Conservation (phyloP, 2,888 invertebrate genomes). For the Polyommatus iphigenia region DNA sequence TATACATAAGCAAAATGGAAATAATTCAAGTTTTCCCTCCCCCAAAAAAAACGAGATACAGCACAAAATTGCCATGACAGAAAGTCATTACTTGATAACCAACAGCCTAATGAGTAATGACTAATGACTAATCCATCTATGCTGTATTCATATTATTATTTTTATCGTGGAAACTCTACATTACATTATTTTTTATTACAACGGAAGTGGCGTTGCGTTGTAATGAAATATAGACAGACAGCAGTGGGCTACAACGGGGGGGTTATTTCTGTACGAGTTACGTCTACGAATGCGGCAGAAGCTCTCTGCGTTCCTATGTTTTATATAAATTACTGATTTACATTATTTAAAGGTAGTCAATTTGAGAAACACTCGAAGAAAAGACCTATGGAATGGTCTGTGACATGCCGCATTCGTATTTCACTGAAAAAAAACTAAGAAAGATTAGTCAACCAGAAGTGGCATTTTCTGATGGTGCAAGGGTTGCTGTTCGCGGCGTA, state of each 20-base stretch:
- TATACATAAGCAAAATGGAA: too few relatives aligned
- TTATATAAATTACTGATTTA: too few relatives aligned
- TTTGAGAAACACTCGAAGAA: too few relatives aligned
- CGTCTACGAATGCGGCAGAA: neutral
- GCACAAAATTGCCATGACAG: too few relatives aligned
- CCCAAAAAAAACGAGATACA: too few relatives aligned
- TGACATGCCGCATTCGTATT: neutral
- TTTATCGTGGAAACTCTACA: neutral
- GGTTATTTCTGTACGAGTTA: conserved; percentile 3
- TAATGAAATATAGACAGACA: conserved; percentile 15
- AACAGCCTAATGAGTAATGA: too few relatives aligned
- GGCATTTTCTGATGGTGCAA: neutral
- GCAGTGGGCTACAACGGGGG: conserved; percentile 3
- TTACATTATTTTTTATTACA: neutral
- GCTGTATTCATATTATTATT: neutral
- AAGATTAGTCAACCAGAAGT: neutral
- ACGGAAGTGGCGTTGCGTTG: conserved; percentile 7
- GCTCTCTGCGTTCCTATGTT: neutral
- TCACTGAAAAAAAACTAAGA: neutral
- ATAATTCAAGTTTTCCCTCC: too few relatives aligned
- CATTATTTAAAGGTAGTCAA: too few relatives aligned
- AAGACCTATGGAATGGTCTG: too few relatives aligned
- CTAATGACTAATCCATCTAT: neutral
- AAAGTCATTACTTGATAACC: too few relatives aligned
- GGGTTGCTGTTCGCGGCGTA: neutral